phyloP scores from a whole-genome alignment of 1,140 invertebrate genomes.

The Muscidifurax raptorellus region DNA sequence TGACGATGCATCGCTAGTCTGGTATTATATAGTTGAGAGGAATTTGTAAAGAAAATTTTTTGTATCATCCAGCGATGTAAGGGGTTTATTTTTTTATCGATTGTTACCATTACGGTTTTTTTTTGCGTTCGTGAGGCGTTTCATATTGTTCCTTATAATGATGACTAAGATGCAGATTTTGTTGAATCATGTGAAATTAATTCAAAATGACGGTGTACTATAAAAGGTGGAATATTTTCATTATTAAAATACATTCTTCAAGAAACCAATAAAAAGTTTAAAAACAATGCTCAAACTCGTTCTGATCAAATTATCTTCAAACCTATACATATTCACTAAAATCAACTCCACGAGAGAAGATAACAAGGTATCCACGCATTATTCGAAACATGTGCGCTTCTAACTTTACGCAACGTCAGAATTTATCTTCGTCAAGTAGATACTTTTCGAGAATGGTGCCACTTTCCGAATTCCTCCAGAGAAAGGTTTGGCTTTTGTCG shows the following conservation, averaged over 20 bases:
- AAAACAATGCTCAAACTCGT: too few species aligned
- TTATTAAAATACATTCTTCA: too few species aligned
- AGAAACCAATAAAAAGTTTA: too few species aligned
- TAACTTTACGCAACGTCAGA: background rate
- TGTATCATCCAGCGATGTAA: too few species aligned
- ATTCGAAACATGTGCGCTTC: background rate
- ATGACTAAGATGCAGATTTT: background rate
- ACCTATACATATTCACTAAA: background rate
- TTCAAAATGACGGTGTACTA: background rate
- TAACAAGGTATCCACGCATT: background rate
- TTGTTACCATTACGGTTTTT: too few species aligned
- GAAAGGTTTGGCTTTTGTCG: conserved; percentile 14
- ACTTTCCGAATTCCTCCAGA: conserved; percentile 21
- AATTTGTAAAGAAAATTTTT: too few species aligned
- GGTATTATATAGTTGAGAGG: too few species aligned
- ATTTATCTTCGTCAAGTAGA: background rate
- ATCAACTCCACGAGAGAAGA: background rate
- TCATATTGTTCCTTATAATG: too few species aligned
- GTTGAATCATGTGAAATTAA: background rate
- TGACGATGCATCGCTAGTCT: too few species aligned
- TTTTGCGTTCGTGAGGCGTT: too few species aligned
- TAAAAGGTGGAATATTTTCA: background rate
- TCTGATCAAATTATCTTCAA: background rate
- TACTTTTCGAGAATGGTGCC: conserved; percentile 9
- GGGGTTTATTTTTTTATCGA: too few species aligned